Evolutionary conservation across 2,888 invertebrate species (phyloP), one percentile per base, ranked within the genome.

Genomic region (Morpho helenor): DNA sequence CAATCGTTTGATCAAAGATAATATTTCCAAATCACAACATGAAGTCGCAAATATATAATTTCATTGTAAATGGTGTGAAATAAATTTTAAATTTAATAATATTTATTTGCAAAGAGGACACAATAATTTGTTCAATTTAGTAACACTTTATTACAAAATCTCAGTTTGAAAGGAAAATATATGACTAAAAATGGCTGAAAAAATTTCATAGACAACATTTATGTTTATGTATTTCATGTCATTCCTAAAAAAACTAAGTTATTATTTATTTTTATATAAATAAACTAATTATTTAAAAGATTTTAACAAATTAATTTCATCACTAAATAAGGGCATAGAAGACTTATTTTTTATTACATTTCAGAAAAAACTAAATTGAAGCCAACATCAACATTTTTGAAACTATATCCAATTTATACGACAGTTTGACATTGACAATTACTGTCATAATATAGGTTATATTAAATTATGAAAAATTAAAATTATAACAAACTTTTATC

Each of bases 121-220:
- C 88, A 75, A 79, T 74, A 80, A 87, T 89, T 89, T 89, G 69
- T 76, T 75, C 49, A 80, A 77, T 77, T 81, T 82, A 78, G 72
- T 72, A 73, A 65, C 66, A 75, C 74, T 76, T 74, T 74, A 68
- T 71, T 73, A 73, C 74, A 79, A 83, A 84, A 81, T 69, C 76
- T 76, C 79, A 74, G 82, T 74, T 77, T 82, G 84, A 85, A 86
- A 79, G 80, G 80, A 82, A 80, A 82, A 71, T 81, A 86, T 77
- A 87, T 90, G 89, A 88, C 87, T 89, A 86, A 84, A 84, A 85
- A 84, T 84, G 82, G 81, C 80, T 79, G 78, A 77, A 84, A 80
- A 75, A 79, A 80, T 79, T 78, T 68, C 86, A 88, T 84, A 88
- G 83, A 87, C 77, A 80, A 68, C 65, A 68, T 70, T 70, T 67